These are phyloP conservation scores for Urosaurus nigricauda DNA, from an alignment of 2,797 vertebrate species.

Conservation along the genomic window DNA sequence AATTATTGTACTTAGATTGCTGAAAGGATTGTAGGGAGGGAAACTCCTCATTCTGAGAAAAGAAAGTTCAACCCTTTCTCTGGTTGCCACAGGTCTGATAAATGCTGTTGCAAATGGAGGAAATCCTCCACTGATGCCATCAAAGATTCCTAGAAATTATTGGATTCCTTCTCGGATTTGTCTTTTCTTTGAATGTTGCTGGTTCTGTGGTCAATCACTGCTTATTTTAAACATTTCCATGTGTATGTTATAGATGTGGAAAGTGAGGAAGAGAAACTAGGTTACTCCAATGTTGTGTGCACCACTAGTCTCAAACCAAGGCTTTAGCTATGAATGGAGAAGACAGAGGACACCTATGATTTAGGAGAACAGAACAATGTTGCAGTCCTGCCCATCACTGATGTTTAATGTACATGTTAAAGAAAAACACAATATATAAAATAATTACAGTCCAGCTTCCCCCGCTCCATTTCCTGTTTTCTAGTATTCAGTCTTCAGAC, in stretches of 20 bases:
- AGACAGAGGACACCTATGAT: not conserved
- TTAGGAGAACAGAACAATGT: not conserved
- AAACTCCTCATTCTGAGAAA: not conserved
- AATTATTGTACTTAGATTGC: too few species aligned
- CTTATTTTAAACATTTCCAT: not conserved
- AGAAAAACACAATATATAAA: not conserved
- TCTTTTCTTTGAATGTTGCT: not conserved
- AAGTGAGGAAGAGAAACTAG: not conserved
- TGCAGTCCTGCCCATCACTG: not conserved
- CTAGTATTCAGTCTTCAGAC: not conserved
- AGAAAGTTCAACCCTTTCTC: not conserved
- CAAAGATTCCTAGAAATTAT: not conserved
- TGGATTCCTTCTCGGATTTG: not conserved
- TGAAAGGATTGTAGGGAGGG: too few species aligned
- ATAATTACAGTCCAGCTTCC: not conserved
- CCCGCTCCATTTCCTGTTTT: not conserved
- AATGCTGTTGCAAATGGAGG: not conserved
- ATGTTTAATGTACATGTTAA: not conserved
- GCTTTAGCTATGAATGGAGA: not conserved
- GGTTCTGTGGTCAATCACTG: not conserved
- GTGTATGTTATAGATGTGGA: not conserved
- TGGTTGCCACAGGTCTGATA: not conserved
- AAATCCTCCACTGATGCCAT: not conserved
- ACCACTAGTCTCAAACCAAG: not conserved
- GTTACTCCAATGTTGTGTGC: not conserved